Evolutionary conservation across 2,888 invertebrate species (phyloP).

Genomic region (Exocentrus adspersus): DNA sequence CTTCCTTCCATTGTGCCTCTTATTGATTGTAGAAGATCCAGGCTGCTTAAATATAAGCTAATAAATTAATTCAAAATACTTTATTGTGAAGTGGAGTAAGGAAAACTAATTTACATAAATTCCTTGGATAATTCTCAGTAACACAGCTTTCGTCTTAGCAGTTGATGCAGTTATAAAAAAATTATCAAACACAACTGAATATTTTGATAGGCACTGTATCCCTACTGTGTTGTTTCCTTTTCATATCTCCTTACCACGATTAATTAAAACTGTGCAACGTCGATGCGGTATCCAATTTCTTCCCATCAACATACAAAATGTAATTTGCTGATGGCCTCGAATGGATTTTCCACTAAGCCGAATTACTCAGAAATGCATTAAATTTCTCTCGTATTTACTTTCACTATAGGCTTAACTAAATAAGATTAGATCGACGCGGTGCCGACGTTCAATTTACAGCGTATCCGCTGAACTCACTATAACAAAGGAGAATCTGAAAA

Average conservation of each 20-base stretch:
- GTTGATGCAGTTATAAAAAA: no score
- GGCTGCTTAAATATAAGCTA: not conserved
- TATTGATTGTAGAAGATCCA: not conserved
- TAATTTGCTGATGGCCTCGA: conserved; percentile 23
- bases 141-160: no score
- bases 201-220: no score
- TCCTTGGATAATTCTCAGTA: no score
- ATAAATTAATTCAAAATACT: not conserved
- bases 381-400: not conserved
- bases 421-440: not conserved
- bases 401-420: not conserved
- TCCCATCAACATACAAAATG: conserved; percentile 22
- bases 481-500: no score
- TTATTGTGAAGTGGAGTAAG: not conserved
- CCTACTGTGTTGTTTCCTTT: no score
- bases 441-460: no score
- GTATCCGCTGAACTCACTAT: no score
- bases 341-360: not conserved
- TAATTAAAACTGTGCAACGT: not conserved
- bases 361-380: conserved; percentile 3
- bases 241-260: not conserved
- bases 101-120: not conserved
- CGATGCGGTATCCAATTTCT: not conserved
- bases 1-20: not conserved
- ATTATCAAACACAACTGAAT: no score